These are phyloP conservation scores for Chamaetylas fuelleborni DNA, from an alignment of 2,113 vertebrate genomes.

Conservation along the genomic window DNA sequence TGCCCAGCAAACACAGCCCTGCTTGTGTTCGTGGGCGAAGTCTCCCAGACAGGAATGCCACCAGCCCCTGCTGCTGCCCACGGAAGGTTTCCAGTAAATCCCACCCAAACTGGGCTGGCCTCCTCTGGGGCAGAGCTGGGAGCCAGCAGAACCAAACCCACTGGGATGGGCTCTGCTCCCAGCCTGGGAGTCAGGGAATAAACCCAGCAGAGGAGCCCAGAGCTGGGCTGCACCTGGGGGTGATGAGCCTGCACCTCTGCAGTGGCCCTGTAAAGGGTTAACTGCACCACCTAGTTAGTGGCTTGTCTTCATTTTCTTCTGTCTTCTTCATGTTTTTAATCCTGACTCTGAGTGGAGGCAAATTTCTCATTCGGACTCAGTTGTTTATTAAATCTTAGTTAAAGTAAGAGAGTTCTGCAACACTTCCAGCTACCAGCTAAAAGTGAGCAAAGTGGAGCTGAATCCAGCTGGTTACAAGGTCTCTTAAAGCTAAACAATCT, in stretches of 20 bases:
- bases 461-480: too few species aligned
- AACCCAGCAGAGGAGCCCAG: background rate
- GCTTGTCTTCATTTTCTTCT: too few species aligned
- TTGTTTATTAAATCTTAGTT: too few species aligned
- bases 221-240: too few species aligned
- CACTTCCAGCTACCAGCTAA: too few species aligned
- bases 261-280: background rate
- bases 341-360: too few species aligned
- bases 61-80: background rate
- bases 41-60: background rate
- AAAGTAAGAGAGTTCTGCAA: too few species aligned
- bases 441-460: too few species aligned
- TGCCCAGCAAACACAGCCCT: accelerated
- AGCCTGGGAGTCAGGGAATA: background rate
- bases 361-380: too few species aligned
- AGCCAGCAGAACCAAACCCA: accelerated
- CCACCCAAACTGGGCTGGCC: accelerated
- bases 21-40: accelerated
- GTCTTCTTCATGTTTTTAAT: too few species aligned
- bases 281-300: too few species aligned
- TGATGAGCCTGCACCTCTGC: accelerated
- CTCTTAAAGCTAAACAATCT: too few species aligned
- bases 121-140: background rate
- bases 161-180: accelerated
- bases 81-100: accelerated